Conservation (phyloP, 2,888 invertebrate species). For the Rotaria sp. region DNA sequence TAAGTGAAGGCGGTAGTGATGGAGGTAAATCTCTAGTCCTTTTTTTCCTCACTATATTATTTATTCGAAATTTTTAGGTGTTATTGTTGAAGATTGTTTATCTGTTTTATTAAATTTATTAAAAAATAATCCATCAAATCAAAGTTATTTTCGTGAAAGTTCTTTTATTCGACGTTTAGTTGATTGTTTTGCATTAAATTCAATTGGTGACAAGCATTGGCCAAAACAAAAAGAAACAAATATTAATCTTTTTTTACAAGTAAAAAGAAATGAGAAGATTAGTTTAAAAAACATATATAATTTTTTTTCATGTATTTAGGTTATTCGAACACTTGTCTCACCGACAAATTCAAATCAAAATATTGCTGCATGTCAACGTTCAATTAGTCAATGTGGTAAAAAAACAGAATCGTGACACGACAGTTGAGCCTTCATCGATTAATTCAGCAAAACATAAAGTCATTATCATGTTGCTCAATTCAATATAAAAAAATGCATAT, state of each 20-base stretch:
- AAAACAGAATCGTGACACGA: neutral
- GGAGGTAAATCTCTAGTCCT: conserved; percentile 62
- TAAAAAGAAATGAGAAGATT: conserved; percentile 51
- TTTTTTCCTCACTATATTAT: conserved; percentile 27
- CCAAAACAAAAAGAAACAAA: conserved; percentile 84
- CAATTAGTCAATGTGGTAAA: conserved; percentile 72
- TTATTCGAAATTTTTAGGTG: conserved; percentile 56
- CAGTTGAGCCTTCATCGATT: no score
- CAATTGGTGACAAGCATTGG: conserved; percentile 62
- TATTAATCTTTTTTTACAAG: conserved; percentile 80
- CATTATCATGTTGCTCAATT: no score
- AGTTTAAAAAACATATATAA: neutral
- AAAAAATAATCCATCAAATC: conserved; percentile 89
- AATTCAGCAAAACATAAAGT: no score
- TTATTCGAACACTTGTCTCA: conserved; percentile 78
- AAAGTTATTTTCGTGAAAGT: conserved; percentile 95
- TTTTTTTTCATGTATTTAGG: conserved; percentile 49
- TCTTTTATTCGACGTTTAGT: conserved; percentile 82
- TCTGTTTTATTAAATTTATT: conserved; percentile 82
- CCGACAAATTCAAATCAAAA: conserved; percentile 84
- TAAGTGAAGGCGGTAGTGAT: conserved; percentile 80
- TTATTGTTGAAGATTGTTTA: conserved; percentile 94
- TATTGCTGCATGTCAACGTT: conserved; percentile 71
- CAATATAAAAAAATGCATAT: no score
- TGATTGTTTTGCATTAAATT: conserved; percentile 69